Evolutionary conservation across 2,113 vertebrate genomes (phyloP), one percentile per base, ranked within the genome.

Genomic region (Xiphophorus hellerii): DNA sequence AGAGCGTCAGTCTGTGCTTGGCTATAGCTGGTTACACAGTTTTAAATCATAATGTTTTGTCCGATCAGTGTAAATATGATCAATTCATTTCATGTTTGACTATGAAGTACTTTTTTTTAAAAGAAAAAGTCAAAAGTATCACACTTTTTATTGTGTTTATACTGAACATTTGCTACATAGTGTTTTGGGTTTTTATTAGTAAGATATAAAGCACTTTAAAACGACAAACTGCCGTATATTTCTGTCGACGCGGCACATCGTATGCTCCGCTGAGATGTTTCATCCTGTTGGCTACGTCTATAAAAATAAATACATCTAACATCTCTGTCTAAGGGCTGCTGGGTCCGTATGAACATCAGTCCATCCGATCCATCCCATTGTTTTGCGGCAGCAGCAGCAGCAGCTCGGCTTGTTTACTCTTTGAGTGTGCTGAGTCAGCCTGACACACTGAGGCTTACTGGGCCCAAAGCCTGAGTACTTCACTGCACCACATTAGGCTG

Each of bases 401-500:
- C 28, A 28, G 28, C 22, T 22, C 22, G 7, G 22, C 51, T 54
- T 54, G 51, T 54, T 54, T 54, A 25, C 17, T 25, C 5, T 54
- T 54, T 20, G 25, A 13, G 62, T 2, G 91, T 95, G 74, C 91
- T 85, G 88, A 87, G 48, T 81, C 74, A 84, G 61, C 70, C 69
- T 65, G 66, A 65, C 25, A 6, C 11, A 11, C 28, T 33, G 27
- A 62, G 78, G 7, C 84, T 91, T 31, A 87, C 39, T 29, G 54
- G 84, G 73, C 84, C 83, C 77, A 42, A 86, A 93, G 93, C 89
- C 54, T n/a, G 63, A 86, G 35, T 35, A 35, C 61, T 94, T 81
- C 86, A 58, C 85, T 66, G 73, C 92, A 76, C 80, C 87, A 80
- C 82, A 87, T 89, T 70, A 90, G 89, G 54, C 89, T 92, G 76